A percentile compares a stretch with the other conserved stretches of the same genome.
phyloP scores from a whole-genome alignment of 2,113 vertebrate species.

The Anhinga anhinga region DNA sequence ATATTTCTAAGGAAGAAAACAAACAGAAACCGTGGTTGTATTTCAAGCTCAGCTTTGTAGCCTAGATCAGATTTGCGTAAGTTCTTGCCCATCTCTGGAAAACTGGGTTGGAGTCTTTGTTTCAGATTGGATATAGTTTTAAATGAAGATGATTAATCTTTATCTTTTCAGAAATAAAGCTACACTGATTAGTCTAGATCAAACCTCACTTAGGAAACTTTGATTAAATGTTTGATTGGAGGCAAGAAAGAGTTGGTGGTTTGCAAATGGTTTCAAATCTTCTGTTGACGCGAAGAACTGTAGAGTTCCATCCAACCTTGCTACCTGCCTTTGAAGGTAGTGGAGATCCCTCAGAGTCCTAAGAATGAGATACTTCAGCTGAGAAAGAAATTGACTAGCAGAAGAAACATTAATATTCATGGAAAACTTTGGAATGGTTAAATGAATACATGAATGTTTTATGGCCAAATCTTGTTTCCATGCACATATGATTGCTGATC shows the following conservation, averaged over 20 bases:
- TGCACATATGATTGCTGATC: rapidly evolving
- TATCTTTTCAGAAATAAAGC: background rate
- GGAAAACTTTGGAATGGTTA: background rate
- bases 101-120: background rate
- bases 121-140: background rate
- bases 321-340: background rate
- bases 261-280: background rate
- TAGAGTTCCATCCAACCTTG: background rate
- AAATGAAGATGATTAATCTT: background rate
- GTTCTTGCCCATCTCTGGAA: background rate
- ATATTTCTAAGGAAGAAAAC: background rate
- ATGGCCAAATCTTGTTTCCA: background rate
- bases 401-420: background rate
- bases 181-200: background rate
- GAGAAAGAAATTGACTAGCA: background rate
- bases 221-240: background rate
- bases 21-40: rapidly evolving
- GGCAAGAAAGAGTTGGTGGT: background rate
- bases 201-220: background rate
- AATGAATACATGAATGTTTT: background rate
- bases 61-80: background rate
- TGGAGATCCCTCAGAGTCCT: background rate
- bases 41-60: background rate
- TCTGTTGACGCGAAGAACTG: background rate
- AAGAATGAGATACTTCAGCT: background rate